Evolutionary conservation across 2,888 invertebrate genomes (phyloP).

Genomic region (Alloscopus bannaensis): DNA sequence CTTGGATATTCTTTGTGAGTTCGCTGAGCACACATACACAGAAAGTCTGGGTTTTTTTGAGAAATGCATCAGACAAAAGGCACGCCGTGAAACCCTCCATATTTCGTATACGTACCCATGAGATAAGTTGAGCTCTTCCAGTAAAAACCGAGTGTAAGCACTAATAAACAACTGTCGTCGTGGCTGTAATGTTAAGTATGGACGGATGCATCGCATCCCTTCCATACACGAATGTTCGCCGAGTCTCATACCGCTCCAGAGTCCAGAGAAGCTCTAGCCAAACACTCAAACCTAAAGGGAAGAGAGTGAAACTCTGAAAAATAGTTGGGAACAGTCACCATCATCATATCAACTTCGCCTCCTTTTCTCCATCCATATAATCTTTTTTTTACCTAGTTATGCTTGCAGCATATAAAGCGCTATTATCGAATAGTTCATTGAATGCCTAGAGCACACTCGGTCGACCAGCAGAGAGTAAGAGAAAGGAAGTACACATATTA

Average conservation of each 20-base stretch:
- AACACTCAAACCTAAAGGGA: too few species aligned
- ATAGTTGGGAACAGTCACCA: not conserved
- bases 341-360: not conserved
- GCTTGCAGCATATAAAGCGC: not conserved
- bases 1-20: conserved; percentile 9
- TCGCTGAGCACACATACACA: not conserved
- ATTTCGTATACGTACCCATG: too few species aligned
- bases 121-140: too few species aligned
- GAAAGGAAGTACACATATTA: not conserved
- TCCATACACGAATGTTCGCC: too few species aligned
- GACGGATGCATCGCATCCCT: conserved; percentile 2
- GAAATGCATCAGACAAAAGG: conserved; percentile 5
- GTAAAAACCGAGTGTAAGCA: too few species aligned
- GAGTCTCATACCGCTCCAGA: not conserved
- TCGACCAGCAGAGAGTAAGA: not conserved
- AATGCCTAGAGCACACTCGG: not conserved
- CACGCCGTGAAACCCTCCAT: not conserved
- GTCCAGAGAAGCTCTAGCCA: too few species aligned
- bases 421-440: not conserved
- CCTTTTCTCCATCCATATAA: not conserved
- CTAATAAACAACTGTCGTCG: conserved; percentile 7
- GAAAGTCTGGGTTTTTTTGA: not conserved
- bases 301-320: too few species aligned
- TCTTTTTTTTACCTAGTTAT: conserved; percentile 11
- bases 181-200: not conserved